These are phyloP conservation scores for Bicyclus anynana DNA, from an alignment of 1,140 invertebrate species.

Conservation along the genomic window DNA sequence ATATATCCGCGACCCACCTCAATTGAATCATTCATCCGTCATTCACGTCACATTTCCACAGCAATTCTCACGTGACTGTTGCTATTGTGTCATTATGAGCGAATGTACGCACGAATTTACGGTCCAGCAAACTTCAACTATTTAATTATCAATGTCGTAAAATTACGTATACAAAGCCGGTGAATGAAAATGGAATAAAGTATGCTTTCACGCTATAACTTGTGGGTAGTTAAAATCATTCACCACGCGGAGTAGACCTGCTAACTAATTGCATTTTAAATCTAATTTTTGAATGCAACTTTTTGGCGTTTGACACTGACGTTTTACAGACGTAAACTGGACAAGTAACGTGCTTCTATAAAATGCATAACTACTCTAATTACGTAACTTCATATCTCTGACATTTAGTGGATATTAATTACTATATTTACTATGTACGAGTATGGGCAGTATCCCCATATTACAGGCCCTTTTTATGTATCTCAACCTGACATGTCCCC, in stretches of 20 bases:
- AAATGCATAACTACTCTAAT: too few relatives aligned
- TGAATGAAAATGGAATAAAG: slow-evolving; percentile 27
- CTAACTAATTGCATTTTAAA: neutral
- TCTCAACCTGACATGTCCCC: slow-evolving; percentile 34
- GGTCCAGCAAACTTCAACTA: slow-evolving; percentile 24
- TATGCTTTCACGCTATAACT: slow-evolving; percentile 17
- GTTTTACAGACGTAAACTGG: neutral
- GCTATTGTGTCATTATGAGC: slow-evolving; percentile 13
- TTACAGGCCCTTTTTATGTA: slow-evolving; percentile 41
- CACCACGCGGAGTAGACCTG: neutral
- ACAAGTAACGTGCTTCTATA: too few relatives aligned
- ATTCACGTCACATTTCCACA: slow-evolving; percentile 16
- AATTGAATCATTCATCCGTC: slow-evolving; percentile 2
- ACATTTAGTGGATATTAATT: too few relatives aligned
- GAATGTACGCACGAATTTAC: slow-evolving; percentile 14
- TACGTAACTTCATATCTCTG: too few relatives aligned
- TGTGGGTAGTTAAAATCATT: slow-evolving; percentile 13
- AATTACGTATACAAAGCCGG: slow-evolving; percentile 15
- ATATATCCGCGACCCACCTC: slow-evolving; percentile 12
- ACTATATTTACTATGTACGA: too few relatives aligned
- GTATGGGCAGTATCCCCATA: slow-evolving; percentile 18
- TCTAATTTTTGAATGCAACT: neutral
- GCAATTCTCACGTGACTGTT: slow-evolving; percentile 3
- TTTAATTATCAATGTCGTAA: slow-evolving; percentile 25
- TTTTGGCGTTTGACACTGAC: neutral